Evolutionary conservation across 2,797 vertebrate genomes (phyloP).

Genomic region (Euphonia xanthogaster): DNA sequence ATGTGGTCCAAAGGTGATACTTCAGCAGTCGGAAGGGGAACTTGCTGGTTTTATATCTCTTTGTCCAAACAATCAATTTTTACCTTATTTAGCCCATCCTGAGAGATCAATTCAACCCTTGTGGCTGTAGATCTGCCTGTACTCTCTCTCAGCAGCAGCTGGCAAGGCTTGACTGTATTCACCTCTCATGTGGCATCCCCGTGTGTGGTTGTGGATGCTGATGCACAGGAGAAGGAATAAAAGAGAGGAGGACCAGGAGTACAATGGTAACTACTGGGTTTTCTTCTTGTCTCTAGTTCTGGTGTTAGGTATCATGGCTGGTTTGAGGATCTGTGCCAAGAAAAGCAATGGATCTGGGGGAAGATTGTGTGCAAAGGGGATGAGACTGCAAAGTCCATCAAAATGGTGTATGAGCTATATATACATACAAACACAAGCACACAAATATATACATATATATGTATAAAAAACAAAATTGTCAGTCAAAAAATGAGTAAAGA

Average conservation of each 20-base stretch:
- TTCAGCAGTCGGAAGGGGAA: background rate
- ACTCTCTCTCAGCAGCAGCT: background rate
- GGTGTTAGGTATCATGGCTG: background rate
- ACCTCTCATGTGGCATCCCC: background rate
- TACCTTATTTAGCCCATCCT: background rate
- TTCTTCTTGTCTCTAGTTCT: background rate
- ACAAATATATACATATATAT: rapidly evolving
- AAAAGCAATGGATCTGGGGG: background rate
- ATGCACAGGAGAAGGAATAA: background rate
- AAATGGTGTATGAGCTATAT: background rate
- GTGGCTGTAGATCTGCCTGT: background rate
- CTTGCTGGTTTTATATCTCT: background rate
- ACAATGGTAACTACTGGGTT: background rate
- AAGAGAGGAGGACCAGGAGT: background rate
- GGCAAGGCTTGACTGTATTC: background rate
- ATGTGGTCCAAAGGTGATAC: background rate
- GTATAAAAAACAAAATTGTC: background rate
- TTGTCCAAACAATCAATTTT: background rate
- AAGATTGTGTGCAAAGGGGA: background rate
- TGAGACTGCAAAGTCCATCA: background rate
- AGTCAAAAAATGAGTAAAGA: background rate
- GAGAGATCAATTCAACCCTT: background rate
- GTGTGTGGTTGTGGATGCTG: background rate
- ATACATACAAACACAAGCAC: background rate
- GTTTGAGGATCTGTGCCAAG: background rate